A percentile compares a stretch with the other conserved stretches of the same genome.
Evolutionary conservation across 2,113 vertebrate genomes (phyloP).

Genomic region (Callospermophilus lateralis): DNA sequence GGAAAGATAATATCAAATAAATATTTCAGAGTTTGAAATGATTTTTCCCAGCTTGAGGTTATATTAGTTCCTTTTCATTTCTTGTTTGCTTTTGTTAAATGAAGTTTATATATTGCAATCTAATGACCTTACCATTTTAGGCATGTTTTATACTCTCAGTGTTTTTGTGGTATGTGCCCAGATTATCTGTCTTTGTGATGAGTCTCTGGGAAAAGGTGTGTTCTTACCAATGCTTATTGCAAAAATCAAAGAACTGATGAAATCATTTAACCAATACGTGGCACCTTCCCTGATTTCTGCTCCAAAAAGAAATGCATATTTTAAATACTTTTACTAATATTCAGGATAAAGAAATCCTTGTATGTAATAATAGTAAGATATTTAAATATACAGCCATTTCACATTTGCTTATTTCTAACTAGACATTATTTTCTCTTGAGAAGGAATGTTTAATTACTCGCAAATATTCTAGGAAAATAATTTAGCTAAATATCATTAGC

Average conservation of each 20-base stretch:
- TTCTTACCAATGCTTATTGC: neutral
- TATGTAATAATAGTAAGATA: neutral
- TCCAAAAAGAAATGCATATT: neutral
- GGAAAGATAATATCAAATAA: slow-evolving; percentile 78
- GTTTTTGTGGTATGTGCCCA: neutral
- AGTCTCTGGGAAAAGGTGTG: neutral
- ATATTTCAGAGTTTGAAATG: slow-evolving; percentile 64
- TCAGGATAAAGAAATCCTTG: neutral
- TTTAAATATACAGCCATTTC: neutral
- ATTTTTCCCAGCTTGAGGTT: slow-evolving; percentile 73
- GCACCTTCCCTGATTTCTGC: neutral
- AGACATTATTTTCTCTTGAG: neutral
- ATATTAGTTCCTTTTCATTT: slow-evolving; percentile 55
- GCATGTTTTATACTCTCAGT: neutral
- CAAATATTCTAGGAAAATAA: slow-evolving; percentile 1
- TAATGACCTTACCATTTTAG: slow-evolving; percentile 39
- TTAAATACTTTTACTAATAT: neutral
- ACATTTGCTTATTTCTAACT: neutral
- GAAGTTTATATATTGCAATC: slow-evolving; percentile 50
- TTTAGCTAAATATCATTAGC: neutral
- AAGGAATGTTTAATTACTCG: neutral
- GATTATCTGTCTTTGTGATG: slow-evolving; percentile 38
- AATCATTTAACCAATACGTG: neutral
- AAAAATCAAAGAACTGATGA: neutral
- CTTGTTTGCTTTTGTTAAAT: slow-evolving; percentile 58